Percentiles rank a stretch among this genome's conserved stretches.
Conservation (phyloP, 2,113 vertebrate genomes). For the Siphamia tubifer region DNA sequence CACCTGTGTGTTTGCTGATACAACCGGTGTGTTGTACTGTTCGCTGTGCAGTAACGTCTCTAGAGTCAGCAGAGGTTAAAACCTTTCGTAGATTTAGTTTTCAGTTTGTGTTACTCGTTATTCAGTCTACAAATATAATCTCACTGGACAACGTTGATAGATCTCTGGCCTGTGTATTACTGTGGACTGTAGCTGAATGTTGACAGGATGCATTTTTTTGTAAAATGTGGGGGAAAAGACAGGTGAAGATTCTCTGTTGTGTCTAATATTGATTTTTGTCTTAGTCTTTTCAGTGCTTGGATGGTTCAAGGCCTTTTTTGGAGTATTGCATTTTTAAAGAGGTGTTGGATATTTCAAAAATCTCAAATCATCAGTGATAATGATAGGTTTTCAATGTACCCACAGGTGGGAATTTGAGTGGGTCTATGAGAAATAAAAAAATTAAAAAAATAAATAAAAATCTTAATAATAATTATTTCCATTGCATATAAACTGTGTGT, state of each 20-base stretch:
- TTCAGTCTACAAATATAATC: neutral
- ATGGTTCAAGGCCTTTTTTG: neutral
- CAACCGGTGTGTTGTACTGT: neutral
- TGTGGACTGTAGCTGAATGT: neutral
- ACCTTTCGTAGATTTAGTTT: neutral
- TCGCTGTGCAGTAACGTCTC: neutral
- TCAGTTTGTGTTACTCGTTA: neutral
- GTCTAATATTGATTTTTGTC: slow-evolving; percentile 10
- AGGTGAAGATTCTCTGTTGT: neutral
- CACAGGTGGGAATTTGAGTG: no score
- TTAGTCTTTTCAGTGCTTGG: neutral
- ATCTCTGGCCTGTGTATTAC: neutral
- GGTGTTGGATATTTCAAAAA: no score
- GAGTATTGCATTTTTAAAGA: neutral
- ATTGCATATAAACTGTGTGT: no score
- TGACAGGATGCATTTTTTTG: neutral
- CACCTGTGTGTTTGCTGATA: slow-evolving; percentile 21
- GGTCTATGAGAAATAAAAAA: no score
- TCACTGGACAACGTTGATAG: neutral
- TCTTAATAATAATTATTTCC: no score
- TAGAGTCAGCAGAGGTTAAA: slow-evolving; percentile 7
- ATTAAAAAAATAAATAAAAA: no score
- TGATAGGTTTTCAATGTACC: no score
- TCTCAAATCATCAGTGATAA: no score
- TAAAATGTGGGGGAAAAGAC: neutral